Conservation (phyloP, 64 coral and sea anemone species). For the Montipora capricornis region DNA sequence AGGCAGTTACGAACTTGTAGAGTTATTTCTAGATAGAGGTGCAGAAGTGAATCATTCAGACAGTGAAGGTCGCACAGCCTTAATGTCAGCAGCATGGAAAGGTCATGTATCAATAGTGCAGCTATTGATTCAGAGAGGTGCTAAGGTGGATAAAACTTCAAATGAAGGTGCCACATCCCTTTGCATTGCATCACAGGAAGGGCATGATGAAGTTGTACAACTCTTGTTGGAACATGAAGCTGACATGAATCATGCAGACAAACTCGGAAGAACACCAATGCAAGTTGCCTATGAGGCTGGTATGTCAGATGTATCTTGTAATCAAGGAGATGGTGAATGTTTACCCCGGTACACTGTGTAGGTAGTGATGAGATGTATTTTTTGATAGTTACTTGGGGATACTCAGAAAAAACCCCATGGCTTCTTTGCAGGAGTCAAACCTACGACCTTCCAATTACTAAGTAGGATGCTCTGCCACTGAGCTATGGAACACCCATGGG, state of each 20-base stretch:
- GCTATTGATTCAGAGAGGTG: conserved; percentile 85
- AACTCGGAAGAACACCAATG: conserved; percentile 89
- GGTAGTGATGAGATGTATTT: too few species aligned
- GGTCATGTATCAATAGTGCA: conserved; percentile 80
- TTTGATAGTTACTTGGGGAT: too few species aligned
- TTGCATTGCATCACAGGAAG: conserved; percentile 90
- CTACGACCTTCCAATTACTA: too few species aligned
- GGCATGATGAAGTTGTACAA: conserved; percentile 93
- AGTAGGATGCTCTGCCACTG: too few species aligned
- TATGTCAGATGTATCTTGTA: not conserved
- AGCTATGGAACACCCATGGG: too few species aligned
- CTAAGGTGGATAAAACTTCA: conserved; percentile 81
- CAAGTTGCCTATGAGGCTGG: conserved; percentile 92
- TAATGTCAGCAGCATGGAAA: conserved; percentile 95
- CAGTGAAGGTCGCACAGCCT: conserved; percentile 79
- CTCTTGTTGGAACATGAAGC: conserved; percentile 91
- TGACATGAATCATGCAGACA: conserved; percentile 89
- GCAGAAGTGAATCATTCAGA: conserved; percentile 83
- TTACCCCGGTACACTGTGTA: too few species aligned
- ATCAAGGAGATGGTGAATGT: too few species aligned
- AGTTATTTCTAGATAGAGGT: conserved; percentile 77
- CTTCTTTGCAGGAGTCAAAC: too few species aligned
- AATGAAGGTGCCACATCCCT: conserved; percentile 85
- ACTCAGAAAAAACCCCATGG: too few species aligned
- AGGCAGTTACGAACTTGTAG: conserved; percentile 78